These are phyloP conservation scores for Galeruca laticollis DNA, from an alignment of 2,888 invertebrate species.

Conservation along the genomic window DNA sequence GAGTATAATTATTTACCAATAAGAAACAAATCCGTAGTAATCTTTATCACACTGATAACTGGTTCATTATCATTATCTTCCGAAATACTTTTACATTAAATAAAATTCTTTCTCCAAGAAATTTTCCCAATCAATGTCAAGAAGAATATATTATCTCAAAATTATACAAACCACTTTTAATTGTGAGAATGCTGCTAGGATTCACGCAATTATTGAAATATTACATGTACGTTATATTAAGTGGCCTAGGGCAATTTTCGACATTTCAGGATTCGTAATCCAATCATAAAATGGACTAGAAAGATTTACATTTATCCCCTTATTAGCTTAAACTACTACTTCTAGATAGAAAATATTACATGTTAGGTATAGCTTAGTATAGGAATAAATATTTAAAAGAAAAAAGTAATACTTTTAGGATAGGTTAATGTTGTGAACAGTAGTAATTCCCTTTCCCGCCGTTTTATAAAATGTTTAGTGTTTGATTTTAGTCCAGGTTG, in stretches of 20 bases:
- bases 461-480: slow-evolving; percentile 42
- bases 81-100: no score
- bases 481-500: slow-evolving; percentile 52
- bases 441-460: slow-evolving; percentile 57
- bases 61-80: no score
- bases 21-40: no score
- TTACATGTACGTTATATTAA: no score
- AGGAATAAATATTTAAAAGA: slow-evolving; percentile 49
- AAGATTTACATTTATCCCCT: slow-evolving; percentile 45
- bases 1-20: no score
- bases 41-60: no score
- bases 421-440: slow-evolving; percentile 60
- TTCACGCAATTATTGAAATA: no score
- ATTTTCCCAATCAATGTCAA: no score
- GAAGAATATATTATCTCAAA: no score
- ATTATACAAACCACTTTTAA: no score
- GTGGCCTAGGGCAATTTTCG: slow-evolving; percentile 11
- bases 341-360: slow-evolving; percentile 59
- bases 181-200: no score
- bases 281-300: slow-evolving; percentile 45
- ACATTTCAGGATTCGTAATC: slow-evolving; percentile 8
- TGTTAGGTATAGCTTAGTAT: slow-evolving; percentile 61
- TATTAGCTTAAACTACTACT: slow-evolving; percentile 53
- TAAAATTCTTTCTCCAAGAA: no score
- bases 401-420: slow-evolving; percentile 59